phyloP scores from a whole-genome alignment of 2,113 vertebrate genomes.

The Daubentonia madagascariensis region DNA sequence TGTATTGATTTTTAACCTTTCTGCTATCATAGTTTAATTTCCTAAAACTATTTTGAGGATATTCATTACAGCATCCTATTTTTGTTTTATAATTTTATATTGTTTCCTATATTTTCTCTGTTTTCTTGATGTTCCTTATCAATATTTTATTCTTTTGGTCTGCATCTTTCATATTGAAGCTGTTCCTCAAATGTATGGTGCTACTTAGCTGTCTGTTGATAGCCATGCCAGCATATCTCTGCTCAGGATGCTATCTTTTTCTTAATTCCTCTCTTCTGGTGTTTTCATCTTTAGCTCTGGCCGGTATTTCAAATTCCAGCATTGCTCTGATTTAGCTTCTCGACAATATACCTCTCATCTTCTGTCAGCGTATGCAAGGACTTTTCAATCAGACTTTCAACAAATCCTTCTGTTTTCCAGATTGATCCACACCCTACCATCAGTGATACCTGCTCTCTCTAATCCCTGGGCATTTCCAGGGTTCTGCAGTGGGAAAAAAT shows the following conservation, averaged over 20 bases:
- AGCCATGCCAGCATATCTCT: background rate
- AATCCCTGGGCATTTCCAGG: background rate
- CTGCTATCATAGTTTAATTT: background rate
- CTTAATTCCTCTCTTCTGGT: rapidly evolving
- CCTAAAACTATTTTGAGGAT: background rate
- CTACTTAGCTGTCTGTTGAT: background rate
- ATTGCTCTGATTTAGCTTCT: background rate
- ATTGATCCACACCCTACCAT: background rate
- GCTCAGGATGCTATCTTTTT: background rate
- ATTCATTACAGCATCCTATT: background rate
- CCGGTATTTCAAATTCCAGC: background rate
- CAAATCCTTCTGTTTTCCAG: background rate
- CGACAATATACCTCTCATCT: background rate
- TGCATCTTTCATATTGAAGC: background rate
- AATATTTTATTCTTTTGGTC: background rate
- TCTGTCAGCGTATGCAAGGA: background rate
- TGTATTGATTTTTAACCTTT: background rate
- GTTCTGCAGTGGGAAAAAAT: background rate
- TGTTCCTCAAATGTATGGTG: background rate
- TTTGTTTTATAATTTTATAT: background rate
- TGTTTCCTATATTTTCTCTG: background rate
- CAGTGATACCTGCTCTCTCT: background rate
- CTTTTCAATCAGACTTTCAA: background rate
- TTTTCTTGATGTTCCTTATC: background rate
- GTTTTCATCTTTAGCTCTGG: background rate